A percentile compares a stretch with the other conserved stretches of the same genome.
Conservation (phyloP, 1,140 invertebrate species). For the Drosophila lowei region DNA sequence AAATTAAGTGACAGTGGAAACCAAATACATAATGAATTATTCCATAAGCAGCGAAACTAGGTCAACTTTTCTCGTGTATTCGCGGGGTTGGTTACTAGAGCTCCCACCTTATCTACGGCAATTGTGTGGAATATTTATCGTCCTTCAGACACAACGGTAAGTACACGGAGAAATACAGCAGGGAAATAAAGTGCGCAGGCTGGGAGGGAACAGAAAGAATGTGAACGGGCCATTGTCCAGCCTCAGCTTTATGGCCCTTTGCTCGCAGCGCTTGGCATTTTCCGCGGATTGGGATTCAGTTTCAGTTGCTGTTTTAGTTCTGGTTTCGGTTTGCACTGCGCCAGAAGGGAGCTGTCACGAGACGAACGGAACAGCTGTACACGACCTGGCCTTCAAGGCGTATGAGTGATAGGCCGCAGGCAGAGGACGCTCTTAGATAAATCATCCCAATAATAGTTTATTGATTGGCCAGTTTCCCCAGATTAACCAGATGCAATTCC, state of each 20-base stretch:
- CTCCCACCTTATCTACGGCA: too few species aligned
- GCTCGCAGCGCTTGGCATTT: conserved; percentile 1
- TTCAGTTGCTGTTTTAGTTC: not conserved
- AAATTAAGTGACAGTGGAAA: conserved; percentile 74
- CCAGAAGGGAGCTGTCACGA: conserved; percentile 3
- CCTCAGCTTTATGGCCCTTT: not conserved
- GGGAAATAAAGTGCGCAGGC: too few species aligned
- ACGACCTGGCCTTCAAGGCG: conserved; percentile 26
- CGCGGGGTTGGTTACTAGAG: too few species aligned
- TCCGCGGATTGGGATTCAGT: conserved; percentile 13
- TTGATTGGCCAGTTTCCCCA: not conserved
- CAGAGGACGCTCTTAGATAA: conserved; percentile 12
- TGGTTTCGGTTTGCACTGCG: not conserved
- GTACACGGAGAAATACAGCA: too few species aligned
- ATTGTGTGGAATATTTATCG: too few species aligned
- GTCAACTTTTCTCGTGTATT: conserved; percentile 52
- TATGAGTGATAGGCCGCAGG: conserved; percentile 46
- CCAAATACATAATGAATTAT: conserved; percentile 78
- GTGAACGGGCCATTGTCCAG: conserved; percentile 28
- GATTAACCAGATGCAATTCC: not conserved
- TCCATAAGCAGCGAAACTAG: conserved; percentile 75
- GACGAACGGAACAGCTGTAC: conserved; percentile 43
- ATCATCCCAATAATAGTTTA: conserved; percentile 23
- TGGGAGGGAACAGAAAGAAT: conserved; percentile 25
- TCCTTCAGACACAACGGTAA: too few species aligned